Base-by-base conservation (phyloP, 2,113 vertebrate genomes). In the Grammomys dolichurus region DNA sequence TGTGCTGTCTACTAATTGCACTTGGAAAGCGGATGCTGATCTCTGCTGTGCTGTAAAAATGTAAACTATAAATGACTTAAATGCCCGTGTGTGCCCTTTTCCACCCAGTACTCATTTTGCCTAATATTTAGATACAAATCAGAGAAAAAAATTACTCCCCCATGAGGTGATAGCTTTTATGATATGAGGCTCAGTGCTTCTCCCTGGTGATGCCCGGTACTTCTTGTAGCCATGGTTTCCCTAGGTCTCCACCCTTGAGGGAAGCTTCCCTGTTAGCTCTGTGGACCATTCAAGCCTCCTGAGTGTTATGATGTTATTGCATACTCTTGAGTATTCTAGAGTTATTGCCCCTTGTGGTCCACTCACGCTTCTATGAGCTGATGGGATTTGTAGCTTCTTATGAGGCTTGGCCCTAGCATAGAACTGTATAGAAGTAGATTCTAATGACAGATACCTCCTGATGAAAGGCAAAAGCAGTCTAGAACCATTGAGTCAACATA, bases 61-160 rank as follows among this genome's bases (percentile, higher is more conserved):
- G 98, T 97, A 97, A 97, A 97, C 93, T 93, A 56, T 95, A 97
- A 97, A 97, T 97, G 97, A 97, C 97, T 97, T 94, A 97, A 97
- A 96, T 54, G 87, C 93, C 89, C 16, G 1, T 9, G 22, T 70
- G 91, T 72, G 93, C 89, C 89, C 84, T 94, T 95, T 87, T 90
- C 96, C 46, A 95, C 96, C 96, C 93, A 88, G 84, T 87, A 51
- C 93, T 97, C 96, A 48, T 97, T 96, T 96, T 28, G 93, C 91
- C 87, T 93, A 54, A 0, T 93, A 77, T 97, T 97, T 94, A 96
- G 96, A 93, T 46, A 96, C 82, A 93, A 91, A 95, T 94, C 0
- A 1, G 94, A 94, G 94, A 60, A 89, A 69, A 48, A 93, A 96
- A 96, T 67, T 67, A 84, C 95, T 95, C 97, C 96, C 93, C n/a